These are phyloP conservation scores for Notothenia rossii DNA, from an alignment of 2,113 vertebrate species.

Conservation along the genomic window DNA sequence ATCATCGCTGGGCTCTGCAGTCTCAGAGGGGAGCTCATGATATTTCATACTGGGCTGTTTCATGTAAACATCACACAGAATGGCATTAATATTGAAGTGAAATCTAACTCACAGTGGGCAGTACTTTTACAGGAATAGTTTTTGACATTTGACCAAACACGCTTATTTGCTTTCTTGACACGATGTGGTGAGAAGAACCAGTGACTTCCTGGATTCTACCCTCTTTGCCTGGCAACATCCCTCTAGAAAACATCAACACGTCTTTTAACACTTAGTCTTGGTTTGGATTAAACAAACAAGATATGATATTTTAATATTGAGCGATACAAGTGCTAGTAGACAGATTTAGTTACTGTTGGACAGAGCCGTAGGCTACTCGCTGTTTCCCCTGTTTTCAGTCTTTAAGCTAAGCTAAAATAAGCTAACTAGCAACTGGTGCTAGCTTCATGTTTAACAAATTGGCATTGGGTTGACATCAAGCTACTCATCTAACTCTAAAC, in stretches of 20 bases:
- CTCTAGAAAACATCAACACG: neutral
- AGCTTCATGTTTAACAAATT: neutral
- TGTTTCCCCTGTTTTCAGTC: neutral
- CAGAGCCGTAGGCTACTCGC: neutral
- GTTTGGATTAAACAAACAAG: neutral
- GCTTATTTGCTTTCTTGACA: neutral
- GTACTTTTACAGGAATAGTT: neutral
- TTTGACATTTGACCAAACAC: neutral
- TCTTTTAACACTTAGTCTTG: neutral
- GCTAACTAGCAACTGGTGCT: neutral
- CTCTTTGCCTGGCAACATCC: neutral
- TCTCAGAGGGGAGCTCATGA: slow-evolving; percentile 22
- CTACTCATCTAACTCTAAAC: neutral
- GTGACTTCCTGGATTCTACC: neutral
- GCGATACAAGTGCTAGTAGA: too few species aligned
- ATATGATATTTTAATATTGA: neutral
- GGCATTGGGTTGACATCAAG: neutral
- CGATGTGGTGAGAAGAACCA: neutral
- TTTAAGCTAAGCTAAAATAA: neutral
- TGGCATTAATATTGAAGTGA: neutral
- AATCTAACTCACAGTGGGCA: neutral
- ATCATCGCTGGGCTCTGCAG: slow-evolving; percentile 47
- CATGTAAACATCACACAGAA: slow-evolving; percentile 17
- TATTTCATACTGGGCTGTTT: neutral
- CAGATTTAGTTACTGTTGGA: neutral